Percentiles rank a stretch among this genome's conserved stretches.
Evolutionary conservation across 2,113 vertebrate species (phyloP).

Genomic region (Orycteropus afer): DNA sequence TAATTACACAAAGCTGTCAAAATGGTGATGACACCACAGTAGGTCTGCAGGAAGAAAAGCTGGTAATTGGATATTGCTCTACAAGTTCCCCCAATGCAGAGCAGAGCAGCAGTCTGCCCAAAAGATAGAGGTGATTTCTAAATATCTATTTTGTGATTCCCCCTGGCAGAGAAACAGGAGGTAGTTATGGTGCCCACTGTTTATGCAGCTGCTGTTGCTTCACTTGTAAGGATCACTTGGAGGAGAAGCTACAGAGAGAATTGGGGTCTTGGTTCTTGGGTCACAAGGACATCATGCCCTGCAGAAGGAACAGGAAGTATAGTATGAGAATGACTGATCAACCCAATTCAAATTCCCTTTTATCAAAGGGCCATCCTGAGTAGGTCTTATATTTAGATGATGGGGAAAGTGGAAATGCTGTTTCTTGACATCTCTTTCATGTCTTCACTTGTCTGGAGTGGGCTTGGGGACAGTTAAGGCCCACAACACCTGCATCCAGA

Average conservation of each 20-base stretch:
- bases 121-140: neutral
- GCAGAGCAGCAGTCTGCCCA: neutral
- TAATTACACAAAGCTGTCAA: neutral
- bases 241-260: neutral
- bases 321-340: neutral
- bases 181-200: fast-evolving
- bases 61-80: neutral
- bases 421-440: neutral
- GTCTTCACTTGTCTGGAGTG: neutral
- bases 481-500: neutral
- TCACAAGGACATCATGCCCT: neutral
- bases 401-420: neutral
- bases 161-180: neutral
- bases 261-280: neutral
- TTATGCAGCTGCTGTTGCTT: neutral
- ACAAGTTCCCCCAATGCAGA: neutral
- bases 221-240: neutral
- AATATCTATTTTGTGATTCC: neutral
- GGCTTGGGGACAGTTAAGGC: neutral
- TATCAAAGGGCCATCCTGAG: neutral
- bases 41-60: neutral
- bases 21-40: neutral
- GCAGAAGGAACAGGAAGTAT: neutral
- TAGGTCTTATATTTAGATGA: neutral
- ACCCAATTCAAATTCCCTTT: neutral